Percentiles rank a stretch among this genome's conserved stretches.
These are phyloP conservation scores for Tetragnatha montana DNA, from an alignment of 2,888 invertebrate genomes.

Conservation along the genomic window DNA sequence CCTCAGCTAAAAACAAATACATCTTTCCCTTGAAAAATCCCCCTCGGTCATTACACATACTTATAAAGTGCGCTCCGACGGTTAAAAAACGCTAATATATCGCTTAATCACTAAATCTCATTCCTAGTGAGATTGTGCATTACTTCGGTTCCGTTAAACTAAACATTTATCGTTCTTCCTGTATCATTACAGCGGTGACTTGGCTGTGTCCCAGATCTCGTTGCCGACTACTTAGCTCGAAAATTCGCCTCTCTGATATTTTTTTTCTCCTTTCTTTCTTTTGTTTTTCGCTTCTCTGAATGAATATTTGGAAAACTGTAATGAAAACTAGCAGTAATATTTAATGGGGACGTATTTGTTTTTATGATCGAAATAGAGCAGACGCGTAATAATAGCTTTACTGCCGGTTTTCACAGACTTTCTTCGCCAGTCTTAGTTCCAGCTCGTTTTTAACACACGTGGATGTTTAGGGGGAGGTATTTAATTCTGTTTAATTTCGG, in stretches of 20 bases:
- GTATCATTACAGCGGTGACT: not conserved
- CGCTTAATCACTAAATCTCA: not conserved
- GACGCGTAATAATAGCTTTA: not conserved
- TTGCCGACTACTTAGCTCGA: constrained; percentile 3
- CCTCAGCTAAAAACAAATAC: too few species aligned
- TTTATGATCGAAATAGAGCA: not conserved
- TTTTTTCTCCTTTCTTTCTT: not conserved
- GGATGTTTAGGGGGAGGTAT: not conserved
- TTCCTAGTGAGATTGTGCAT: not conserved
- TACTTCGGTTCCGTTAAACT: not conserved
- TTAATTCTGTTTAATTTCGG: not conserved
- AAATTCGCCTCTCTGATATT: not conserved
- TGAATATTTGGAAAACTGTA: constrained; percentile 1
- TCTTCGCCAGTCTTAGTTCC: not conserved
- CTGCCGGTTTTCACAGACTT: not conserved
- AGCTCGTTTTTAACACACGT: not conserved
- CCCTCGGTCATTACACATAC: not conserved
- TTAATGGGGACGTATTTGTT: not conserved
- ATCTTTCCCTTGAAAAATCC: not conserved
- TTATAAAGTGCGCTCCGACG: not conserved
- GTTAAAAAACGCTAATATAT: not conserved
- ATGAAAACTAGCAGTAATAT: constrained; percentile 1
- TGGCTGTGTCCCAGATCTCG: constrained; percentile 8
- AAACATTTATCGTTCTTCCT: not conserved
- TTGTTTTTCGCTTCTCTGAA: not conserved